A percentile compares a stretch with the other conserved stretches of the same genome.
Conservation (phyloP, 2,888 invertebrate species). For the Agrenia bidenticulata region DNA sequence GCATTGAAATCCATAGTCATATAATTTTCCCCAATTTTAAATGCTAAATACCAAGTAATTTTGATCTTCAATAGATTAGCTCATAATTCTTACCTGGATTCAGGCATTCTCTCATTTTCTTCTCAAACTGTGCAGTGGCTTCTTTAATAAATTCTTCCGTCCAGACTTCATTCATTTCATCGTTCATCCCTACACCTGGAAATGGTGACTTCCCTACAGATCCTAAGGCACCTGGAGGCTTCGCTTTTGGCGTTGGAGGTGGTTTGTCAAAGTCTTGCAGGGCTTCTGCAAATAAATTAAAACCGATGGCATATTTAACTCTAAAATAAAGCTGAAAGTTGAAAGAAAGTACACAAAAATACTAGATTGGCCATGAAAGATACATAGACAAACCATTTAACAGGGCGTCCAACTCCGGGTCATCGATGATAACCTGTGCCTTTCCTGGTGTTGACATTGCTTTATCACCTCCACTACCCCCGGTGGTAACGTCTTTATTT, state of each 20-base stretch:
- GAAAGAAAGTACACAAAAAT: too few species aligned
- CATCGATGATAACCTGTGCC: conserved; percentile 31
- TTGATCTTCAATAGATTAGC: too few species aligned
- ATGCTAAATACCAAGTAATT: too few species aligned
- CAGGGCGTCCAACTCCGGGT: conserved; percentile 52
- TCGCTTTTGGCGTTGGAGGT: conserved; percentile 16
- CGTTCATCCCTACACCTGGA: conserved; percentile 22
- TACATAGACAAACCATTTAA: conserved; percentile 45
- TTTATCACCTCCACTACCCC: neutral
- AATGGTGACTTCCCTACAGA: conserved; percentile 2
- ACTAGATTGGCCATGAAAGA: too few species aligned
- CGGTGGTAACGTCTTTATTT: neutral
- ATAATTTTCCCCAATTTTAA: too few species aligned
- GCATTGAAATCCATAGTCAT: too few species aligned
- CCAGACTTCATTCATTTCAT: conserved; percentile 63
- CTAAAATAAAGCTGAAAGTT: neutral
- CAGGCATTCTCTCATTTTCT: conserved; percentile 59
- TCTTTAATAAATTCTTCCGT: conserved; percentile 72
- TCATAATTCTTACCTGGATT: conserved; percentile 14
- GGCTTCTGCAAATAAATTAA: conserved; percentile 54
- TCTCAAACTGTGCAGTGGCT: conserved; percentile 71
- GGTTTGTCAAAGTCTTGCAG: conserved; percentile 56
- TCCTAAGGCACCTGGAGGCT: neutral
- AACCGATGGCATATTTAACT: neutral
- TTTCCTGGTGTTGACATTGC: neutral